A percentile compares a stretch with the other conserved stretches of the same genome.
Evolutionary conservation across 2,888 invertebrate species (phyloP).

Genomic region (Chrysotoxum bicinctum): DNA sequence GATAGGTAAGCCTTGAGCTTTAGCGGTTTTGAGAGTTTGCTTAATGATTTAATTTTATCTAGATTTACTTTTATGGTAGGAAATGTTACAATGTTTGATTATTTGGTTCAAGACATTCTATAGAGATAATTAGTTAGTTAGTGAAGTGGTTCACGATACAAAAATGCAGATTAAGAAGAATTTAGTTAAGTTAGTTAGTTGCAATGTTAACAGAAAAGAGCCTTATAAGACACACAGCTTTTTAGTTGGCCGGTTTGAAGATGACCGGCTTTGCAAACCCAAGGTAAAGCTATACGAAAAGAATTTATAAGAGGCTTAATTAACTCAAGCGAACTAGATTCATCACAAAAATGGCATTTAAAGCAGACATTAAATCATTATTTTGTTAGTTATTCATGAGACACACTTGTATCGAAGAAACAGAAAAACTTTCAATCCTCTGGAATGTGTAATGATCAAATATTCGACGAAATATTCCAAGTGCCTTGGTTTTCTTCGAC

Average conservation of each 20-base stretch:
- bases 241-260: not conserved
- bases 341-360: too few species aligned
- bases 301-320: not conserved
- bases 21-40: not conserved
- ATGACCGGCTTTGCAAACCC: not conserved
- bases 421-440: too few species aligned
- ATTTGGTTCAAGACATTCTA: not conserved
- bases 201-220: not conserved
- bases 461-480: too few species aligned
- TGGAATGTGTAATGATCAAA: too few species aligned
- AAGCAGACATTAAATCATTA: too few species aligned
- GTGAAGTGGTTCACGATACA: not conserved
- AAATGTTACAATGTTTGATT: slow-evolving; percentile 12
- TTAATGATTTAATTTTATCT: slow-evolving; percentile 40
- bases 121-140: not conserved
- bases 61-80: not conserved
- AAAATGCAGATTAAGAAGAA: not conserved
- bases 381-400: too few species aligned
- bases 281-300: not conserved
- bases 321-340: not conserved
- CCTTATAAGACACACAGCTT: not conserved
- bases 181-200: not conserved
- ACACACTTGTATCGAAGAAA: too few species aligned
- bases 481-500: too few species aligned
- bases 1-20: not conserved